Conservation (phyloP, 1,140 invertebrate species). For the Cydia pomonella region DNA sequence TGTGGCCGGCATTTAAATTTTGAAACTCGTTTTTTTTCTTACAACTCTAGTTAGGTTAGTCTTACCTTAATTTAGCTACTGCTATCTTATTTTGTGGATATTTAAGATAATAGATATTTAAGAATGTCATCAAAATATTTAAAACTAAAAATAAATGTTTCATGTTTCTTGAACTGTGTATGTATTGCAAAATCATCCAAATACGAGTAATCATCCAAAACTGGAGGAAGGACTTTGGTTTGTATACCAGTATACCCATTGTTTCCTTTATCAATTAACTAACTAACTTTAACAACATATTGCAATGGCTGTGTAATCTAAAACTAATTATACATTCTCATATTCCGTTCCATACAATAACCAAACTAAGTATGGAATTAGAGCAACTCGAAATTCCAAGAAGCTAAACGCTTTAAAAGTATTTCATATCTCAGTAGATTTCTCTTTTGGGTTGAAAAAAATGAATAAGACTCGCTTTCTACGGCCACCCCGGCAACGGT, state of each 20-base stretch:
- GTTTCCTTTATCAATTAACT: not conserved
- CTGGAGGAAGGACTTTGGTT: not conserved
- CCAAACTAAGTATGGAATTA: not conserved
- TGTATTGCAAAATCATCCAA: too few relatives aligned
- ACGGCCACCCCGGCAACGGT: constrained; percentile 55
- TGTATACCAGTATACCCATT: not conserved
- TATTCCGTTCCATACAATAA: not conserved
- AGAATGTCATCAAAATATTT: too few relatives aligned
- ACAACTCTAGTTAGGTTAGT: too few relatives aligned
- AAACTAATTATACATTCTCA: not conserved
- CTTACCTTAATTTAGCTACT: too few relatives aligned
- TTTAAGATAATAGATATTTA: too few relatives aligned
- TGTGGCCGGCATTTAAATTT: not conserved
- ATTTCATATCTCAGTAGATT: constrained; percentile 26
- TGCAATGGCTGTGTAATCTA: not conserved
- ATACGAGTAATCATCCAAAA: too few relatives aligned
- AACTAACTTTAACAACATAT: not conserved
- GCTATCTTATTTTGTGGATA: too few relatives aligned
- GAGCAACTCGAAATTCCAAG: constrained; percentile 13
- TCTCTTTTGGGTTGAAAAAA: constrained; percentile 31
- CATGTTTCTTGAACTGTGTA: too few relatives aligned
- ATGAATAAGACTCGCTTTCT: constrained; percentile 49
- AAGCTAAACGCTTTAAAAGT: constrained; percentile 15
- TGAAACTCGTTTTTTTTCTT: not conserved
- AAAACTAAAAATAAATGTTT: too few relatives aligned